phyloP scores from a whole-genome alignment of 1,140 invertebrate genomes.

The Meloidogyne floridensis region DNA sequence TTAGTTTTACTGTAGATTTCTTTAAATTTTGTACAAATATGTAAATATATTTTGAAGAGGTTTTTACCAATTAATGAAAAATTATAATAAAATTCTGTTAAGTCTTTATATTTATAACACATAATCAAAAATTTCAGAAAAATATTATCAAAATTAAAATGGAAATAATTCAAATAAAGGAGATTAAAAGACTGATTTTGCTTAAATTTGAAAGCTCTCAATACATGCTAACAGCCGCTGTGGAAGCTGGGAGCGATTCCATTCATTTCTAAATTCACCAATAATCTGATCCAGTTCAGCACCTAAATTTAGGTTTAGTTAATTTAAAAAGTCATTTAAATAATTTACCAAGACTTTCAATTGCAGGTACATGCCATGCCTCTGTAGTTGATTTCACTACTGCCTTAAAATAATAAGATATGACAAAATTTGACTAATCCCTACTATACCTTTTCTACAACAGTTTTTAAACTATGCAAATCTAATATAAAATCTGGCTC shows the following conservation, averaged over 20 bases:
- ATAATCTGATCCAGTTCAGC: conserved; percentile 30
- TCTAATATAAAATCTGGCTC: not conserved
- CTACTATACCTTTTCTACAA: conserved; percentile 12
- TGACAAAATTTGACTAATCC: not conserved
- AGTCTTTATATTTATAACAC: not conserved
- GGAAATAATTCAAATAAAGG: not conserved
- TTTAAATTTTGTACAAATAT: too few relatives aligned
- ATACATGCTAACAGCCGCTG: conserved; percentile 16
- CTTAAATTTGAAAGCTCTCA: conserved; percentile 30
- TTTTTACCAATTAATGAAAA: not conserved
- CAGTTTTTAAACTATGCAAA: not conserved
- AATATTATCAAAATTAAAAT: not conserved
- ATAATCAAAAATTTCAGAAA: not conserved
- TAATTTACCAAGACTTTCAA: conserved; percentile 28
- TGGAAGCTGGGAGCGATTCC: conserved; percentile 31
- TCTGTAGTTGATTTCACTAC: conserved; percentile 24
- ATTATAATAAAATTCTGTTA: not conserved
- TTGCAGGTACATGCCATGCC: conserved; percentile 32
- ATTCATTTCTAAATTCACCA: conserved; percentile 27
- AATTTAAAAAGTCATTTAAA: too few relatives aligned
- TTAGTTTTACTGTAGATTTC: not conserved
- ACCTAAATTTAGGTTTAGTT: not conserved
- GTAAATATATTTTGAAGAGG: too few relatives aligned
- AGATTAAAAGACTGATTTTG: not conserved
- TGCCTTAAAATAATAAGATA: conserved; percentile 28